Conservation (phyloP, 2,113 vertebrate species). For the Leucopsar rothschildi region DNA sequence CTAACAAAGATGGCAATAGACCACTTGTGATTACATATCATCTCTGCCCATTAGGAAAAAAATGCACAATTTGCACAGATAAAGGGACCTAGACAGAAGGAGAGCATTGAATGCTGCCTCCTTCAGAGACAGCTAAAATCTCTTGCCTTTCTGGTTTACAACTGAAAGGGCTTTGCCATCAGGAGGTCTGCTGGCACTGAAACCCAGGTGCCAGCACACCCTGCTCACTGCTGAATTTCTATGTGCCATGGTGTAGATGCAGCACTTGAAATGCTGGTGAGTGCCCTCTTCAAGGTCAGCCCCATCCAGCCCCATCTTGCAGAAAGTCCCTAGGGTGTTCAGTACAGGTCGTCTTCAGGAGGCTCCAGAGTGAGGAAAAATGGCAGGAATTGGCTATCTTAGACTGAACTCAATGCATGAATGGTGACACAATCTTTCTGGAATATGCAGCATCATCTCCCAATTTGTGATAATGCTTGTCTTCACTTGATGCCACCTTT, state of each 20-base stretch:
- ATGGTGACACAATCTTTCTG: background rate
- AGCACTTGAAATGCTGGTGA: background rate
- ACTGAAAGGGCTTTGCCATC: background rate
- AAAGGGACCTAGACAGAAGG: background rate
- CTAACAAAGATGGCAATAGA: background rate
- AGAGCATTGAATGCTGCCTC: background rate
- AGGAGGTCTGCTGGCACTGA: background rate
- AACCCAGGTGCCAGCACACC: background rate
- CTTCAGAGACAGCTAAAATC: background rate
- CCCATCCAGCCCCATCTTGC: background rate
- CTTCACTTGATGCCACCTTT: background rate
- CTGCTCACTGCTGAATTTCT: background rate
- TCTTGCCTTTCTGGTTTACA: background rate
- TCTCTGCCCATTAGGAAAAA: background rate
- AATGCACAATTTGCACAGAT: background rate
- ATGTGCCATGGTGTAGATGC: background rate
- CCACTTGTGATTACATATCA: background rate
- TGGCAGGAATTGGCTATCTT: background rate
- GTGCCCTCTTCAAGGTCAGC: background rate
- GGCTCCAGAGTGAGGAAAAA: background rate
- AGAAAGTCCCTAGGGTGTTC: background rate
- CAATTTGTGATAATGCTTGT: background rate
- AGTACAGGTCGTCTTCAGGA: background rate
- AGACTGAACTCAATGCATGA: background rate
- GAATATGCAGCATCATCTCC: background rate